Conservation (phyloP, 1,140 invertebrate species). For the Drosophila ogumai region DNA sequence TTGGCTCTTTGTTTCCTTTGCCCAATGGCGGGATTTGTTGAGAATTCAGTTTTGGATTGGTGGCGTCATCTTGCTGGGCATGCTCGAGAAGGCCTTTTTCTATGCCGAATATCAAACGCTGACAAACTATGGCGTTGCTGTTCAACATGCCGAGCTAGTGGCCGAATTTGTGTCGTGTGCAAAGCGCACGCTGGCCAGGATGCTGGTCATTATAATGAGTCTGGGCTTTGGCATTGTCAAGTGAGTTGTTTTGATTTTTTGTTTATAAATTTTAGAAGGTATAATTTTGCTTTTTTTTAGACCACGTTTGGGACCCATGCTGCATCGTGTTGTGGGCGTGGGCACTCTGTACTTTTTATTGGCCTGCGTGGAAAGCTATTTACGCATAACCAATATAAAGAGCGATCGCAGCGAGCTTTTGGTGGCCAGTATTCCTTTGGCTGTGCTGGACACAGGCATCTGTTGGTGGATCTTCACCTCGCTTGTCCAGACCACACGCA, state of each 20-base stretch:
- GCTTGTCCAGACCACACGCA: conserved; percentile 95
- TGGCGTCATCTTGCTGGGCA: conserved; percentile 93
- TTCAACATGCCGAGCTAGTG: conserved; percentile 89
- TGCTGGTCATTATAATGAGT: conserved; percentile 97
- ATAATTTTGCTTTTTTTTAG: conserved; percentile 83
- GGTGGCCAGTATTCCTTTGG: conserved; percentile 90
- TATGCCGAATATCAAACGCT: conserved; percentile 95
- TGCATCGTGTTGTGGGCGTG: conserved; percentile 93
- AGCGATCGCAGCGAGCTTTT: conserved; percentile 89
- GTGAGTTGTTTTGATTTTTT: conserved; percentile 86
- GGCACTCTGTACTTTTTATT: conserved; percentile 93
- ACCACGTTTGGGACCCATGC: conserved; percentile 93
- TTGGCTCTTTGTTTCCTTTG: conserved; percentile 93
- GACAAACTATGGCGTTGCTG: conserved; percentile 90
- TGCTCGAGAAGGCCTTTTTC: conserved; percentile 94
- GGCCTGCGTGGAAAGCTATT: conserved; percentile 92
- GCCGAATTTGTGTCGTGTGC: conserved; percentile 94
- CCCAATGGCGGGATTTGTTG: conserved; percentile 96
- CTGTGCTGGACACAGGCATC: conserved; percentile 90
- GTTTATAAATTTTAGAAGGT: background rate
- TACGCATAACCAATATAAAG: conserved; percentile 90
- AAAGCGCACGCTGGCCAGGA: conserved; percentile 95
- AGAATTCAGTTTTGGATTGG: conserved; percentile 98
- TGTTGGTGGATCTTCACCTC: conserved; percentile 95
- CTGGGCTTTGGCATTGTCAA: conserved; percentile 98